Evolutionary conservation across 1,140 invertebrate species (phyloP), one percentile per base, ranked within the genome.

Genomic region (Stratiolaelaps scimitus): DNA sequence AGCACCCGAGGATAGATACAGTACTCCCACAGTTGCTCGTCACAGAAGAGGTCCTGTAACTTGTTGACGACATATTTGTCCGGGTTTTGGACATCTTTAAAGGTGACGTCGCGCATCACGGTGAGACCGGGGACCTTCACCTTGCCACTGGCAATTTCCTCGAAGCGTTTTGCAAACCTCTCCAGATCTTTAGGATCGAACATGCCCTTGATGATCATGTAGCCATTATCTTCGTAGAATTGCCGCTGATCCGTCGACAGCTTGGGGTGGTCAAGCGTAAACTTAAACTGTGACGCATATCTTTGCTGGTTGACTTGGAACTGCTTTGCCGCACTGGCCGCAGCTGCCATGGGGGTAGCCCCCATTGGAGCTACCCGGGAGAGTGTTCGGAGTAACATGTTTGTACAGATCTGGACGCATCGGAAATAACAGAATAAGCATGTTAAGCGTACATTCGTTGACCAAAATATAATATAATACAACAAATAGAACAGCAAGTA

Each of bases 161-260:
- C 74, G 76, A 88, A 89, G 67, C 83, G 53, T 26, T 60, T 60
- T 1, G 23, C 53, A 23, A 60, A 60, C 53, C 10, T 75, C 30
- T 87, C 78, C 10, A 89, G 69, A 7, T 84, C 72, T 30, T 81
- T 72, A 69, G 78, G 71, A 1, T 80, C 72, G 30, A 89, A 77
- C n/a, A 88, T 72, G 45, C 82, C 81, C 64, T 78, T 80, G 34
- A 90, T 78, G 1, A 90, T 72, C 29, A 89, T 67, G 73, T 80
- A 90, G 19, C 88, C 81, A 81, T 89, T 87, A 66, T 82, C 79
- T 74, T 88, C 86, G 73, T 89, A 91, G 74, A 87, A 88, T 64
- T 78, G 69, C 65, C 83, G 75, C 72, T 89, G 84, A 47, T 80
- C 75, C 7, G 71, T 56, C 13, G 71, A 76, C 10, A 81, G 70